Conservation (phyloP, 1,140 invertebrate species). For the Pygmarrhopalites habei region DNA sequence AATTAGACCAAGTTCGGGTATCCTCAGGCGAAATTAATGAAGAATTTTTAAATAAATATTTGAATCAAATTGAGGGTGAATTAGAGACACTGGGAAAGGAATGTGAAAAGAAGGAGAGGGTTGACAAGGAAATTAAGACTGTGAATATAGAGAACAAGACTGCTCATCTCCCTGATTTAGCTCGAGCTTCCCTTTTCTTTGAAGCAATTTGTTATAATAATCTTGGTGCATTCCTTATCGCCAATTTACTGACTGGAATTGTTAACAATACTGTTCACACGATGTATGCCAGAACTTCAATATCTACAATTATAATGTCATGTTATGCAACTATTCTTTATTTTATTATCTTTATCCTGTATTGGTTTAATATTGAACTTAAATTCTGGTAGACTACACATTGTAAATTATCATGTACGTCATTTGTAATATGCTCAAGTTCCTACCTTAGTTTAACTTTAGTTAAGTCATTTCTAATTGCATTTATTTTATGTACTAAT, state of each 20-base stretch:
- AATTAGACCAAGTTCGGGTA: not conserved
- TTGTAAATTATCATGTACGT: not conserved
- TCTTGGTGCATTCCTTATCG: slow-evolving; percentile 65
- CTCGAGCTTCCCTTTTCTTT: slow-evolving; percentile 50
- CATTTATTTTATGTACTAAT: no score
- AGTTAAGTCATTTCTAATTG: no score
- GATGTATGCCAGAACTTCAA: slow-evolving; percentile 45
- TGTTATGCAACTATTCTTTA: slow-evolving; percentile 22
- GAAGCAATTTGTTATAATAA: slow-evolving; percentile 66
- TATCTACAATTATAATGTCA: slow-evolving; percentile 20
- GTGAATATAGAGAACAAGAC: not conserved
- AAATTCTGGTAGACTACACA: slow-evolving; percentile 34
- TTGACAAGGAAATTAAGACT: not conserved
- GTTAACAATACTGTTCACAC: slow-evolving; percentile 65
- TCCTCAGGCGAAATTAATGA: not conserved
- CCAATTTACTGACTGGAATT: slow-evolving; percentile 69
- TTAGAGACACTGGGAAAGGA: not conserved
- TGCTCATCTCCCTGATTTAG: slow-evolving; percentile 24
- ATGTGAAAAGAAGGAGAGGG: not conserved
- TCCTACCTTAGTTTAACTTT: no score
- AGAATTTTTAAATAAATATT: not conserved
- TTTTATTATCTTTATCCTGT: slow-evolving; percentile 21
- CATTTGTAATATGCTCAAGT: not conserved
- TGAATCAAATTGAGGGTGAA: slow-evolving; percentile 2
- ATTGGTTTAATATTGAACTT: slow-evolving; percentile 32